Conservation (phyloP, 2,113 vertebrate species). For the Rhabdomys dilectus region DNA sequence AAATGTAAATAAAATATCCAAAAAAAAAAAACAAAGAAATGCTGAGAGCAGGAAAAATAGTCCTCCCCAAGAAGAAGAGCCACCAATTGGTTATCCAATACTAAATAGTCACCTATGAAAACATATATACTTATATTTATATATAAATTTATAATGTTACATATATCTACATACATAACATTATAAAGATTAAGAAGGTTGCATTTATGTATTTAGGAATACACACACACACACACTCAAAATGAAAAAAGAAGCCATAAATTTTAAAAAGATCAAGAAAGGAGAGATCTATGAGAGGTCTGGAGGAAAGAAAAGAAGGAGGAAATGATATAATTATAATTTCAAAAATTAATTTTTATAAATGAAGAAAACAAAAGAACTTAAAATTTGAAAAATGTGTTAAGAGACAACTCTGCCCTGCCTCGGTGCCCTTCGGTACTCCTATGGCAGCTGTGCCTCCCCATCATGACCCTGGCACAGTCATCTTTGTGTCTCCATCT, state of each 20-base stretch:
- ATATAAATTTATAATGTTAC: not conserved
- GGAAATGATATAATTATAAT: not conserved
- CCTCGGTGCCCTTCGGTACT: not conserved
- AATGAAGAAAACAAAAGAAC: not conserved
- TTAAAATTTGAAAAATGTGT: not conserved
- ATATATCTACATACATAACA: not conserved
- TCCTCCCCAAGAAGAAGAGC: not conserved
- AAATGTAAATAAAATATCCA: too few species aligned
- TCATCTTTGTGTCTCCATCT: not conserved
- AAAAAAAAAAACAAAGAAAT: too few species aligned
- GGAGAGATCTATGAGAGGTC: not conserved
- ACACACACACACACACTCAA: not conserved
- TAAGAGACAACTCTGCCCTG: not conserved
- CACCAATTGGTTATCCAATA: not conserved
- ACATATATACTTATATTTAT: not conserved
- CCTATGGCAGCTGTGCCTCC: fast-evolving
- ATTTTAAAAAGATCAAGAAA: not conserved
- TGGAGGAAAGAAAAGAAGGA: not conserved
- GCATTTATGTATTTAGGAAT: not conserved
- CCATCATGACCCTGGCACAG: not conserved
- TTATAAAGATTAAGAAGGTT: not conserved
- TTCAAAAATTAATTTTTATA: not conserved
- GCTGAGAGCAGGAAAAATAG: not conserved
- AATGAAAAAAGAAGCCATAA: not conserved
- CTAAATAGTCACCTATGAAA: not conserved